Base-by-base conservation (phyloP, 2,797 vertebrate species). In the Selene dorsalis region DNA sequence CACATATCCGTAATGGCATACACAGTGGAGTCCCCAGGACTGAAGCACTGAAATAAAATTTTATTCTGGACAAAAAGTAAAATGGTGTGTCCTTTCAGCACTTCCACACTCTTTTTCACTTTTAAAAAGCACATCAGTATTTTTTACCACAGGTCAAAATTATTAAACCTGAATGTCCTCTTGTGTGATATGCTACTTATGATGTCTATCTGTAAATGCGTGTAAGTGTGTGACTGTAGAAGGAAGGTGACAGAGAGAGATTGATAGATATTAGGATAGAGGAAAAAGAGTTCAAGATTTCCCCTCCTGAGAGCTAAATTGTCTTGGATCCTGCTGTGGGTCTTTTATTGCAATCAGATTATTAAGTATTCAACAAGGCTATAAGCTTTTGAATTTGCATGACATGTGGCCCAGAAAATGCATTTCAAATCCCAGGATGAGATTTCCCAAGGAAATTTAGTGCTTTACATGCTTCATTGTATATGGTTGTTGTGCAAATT, bases 321-420 rank as follows among this genome's bases (percentile, higher is more conserved):
- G 4, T 13, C 50, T 58, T 47, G 32, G 66, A 28, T 70, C 50
- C 22, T 56, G 24, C 57, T 1, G 1, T 26, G 57, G 20, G 30
- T 60, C 20, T 65, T 78, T 57, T 61, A n/a, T 61, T 47, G 30
- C 24, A 72, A 67, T 77, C 52, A 52, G 17, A 53, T n/a, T n/a
- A 55, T 75, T 4, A 64, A 64, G 18, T 69, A 47, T 73, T 81
- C 32, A 73, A 22, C 18, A 50, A 28, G 47, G 22, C 45, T 60
- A 8, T 47, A 78, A 8, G 16, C 24, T 62, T 69, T 79, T 71
- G 50, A 76, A 79, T 85, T 39, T 77, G 55, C 47, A 52, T 57
- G 55, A 71, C 62, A 86, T 62, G 41, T 26, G 9, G 39, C 59
- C 6, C 14, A 53, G 58, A 72, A 86, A 78, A 69, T 60, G 17